Conservation (phyloP, 2,888 invertebrate genomes). For the Lobophora halterata region DNA sequence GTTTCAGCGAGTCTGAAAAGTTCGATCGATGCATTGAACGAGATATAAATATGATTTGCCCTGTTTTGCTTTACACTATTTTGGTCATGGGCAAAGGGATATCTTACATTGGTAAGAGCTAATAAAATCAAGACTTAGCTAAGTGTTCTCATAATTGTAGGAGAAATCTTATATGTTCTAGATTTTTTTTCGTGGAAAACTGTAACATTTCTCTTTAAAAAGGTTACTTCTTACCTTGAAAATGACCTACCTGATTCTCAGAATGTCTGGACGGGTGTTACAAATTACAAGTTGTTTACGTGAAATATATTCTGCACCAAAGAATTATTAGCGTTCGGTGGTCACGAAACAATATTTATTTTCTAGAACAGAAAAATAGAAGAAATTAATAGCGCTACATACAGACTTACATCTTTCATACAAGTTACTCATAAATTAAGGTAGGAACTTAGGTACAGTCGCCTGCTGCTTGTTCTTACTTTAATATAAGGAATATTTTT, state of each 20-base stretch:
- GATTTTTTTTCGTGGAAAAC: too few species aligned
- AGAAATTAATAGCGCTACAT: conserved; percentile 10
- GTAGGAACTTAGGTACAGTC: too few species aligned
- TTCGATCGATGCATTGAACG: conserved; percentile 38
- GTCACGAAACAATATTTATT: conserved; percentile 4
- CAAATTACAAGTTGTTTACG: conserved; percentile 24
- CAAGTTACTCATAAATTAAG: too few species aligned
- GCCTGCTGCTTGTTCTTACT: too few species aligned
- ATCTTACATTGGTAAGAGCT: too few species aligned
- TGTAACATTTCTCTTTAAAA: neutral
- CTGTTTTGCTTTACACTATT: conserved; percentile 18
- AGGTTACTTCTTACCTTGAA: conserved; percentile 5
- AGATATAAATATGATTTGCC: conserved; percentile 31
- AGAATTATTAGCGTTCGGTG: conserved; percentile 4
- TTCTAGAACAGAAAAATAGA: neutral
- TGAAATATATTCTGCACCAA: conserved; percentile 12
- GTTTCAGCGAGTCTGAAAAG: conserved; percentile 36
- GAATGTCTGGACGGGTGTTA: conserved; percentile 29
- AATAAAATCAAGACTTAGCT: too few species aligned
- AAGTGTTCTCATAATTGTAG: too few species aligned
- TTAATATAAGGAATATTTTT: too few species aligned
- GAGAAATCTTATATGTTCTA: too few species aligned
- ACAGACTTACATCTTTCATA: too few species aligned
- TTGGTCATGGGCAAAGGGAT: too few species aligned
- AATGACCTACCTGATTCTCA: conserved; percentile 16